Evolutionary conservation across 2,113 vertebrate genomes (phyloP).

Genomic region (Oryzias woworae): DNA sequence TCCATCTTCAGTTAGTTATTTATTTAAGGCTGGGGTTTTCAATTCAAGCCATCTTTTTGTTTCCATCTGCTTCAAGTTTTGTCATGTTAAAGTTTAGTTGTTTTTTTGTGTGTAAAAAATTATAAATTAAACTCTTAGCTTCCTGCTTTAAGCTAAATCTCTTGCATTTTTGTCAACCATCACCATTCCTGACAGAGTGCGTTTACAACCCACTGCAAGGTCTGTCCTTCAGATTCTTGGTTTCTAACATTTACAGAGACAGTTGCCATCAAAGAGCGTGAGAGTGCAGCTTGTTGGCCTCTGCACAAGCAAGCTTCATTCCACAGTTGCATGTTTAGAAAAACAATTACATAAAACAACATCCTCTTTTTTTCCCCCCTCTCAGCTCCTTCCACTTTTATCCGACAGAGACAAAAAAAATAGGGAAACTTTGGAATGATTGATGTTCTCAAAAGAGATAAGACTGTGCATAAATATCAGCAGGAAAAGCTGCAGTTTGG

Average conservation of each 20-base stretch:
- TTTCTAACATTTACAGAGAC: conserved; percentile 34
- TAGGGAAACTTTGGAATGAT: conserved; percentile 22
- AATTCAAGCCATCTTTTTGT: too few relatives aligned
- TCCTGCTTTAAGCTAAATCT: too few relatives aligned
- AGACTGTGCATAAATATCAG: conserved; percentile 6
- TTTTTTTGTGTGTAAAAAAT: too few relatives aligned
- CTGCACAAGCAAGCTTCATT: conserved; percentile 43
- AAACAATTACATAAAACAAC: conserved; percentile 38
- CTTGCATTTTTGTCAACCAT: too few relatives aligned
- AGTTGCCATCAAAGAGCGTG: conserved; percentile 59
- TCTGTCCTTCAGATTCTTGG: conserved; percentile 43
- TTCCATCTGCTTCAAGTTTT: too few relatives aligned
- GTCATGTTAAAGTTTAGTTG: too few relatives aligned
- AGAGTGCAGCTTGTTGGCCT: conserved; percentile 51
- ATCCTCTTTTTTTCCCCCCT: conserved; percentile 33
- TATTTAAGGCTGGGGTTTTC: too few relatives aligned
- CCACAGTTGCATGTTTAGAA: conserved; percentile 49
- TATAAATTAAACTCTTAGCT: too few relatives aligned
- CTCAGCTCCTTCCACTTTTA: conserved; percentile 10
- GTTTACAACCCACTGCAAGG: conserved; percentile 31
- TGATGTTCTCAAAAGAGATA: background rate
- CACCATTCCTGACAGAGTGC: conserved; percentile 18
- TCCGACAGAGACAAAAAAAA: conserved; percentile 22
- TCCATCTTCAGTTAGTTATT: too few relatives aligned
- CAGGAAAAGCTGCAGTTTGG: conserved; percentile 9